These are phyloP conservation scores for Artemia franciscana DNA, from an alignment of 1,140 invertebrate species.

Conservation along the genomic window DNA sequence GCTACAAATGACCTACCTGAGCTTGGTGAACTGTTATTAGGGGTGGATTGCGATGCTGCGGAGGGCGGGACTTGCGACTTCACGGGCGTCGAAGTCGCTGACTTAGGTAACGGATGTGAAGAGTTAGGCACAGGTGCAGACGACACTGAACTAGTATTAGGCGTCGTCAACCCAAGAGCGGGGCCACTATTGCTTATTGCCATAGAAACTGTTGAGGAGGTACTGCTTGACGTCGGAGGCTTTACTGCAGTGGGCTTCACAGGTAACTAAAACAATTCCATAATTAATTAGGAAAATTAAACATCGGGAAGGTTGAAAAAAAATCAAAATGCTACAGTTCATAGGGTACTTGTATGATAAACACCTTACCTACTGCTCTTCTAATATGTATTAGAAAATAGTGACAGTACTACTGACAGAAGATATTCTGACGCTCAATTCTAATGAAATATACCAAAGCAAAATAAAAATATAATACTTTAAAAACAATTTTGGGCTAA, in stretches of 20 bases:
- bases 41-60: constrained; percentile 18
- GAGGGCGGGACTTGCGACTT: constrained; percentile 12
- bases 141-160: constrained; percentile 1
- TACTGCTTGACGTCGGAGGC: constrained; percentile 28
- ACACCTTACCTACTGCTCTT: too few species aligned
- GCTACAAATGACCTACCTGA: constrained; percentile 19
- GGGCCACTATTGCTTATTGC: constrained; percentile 5
- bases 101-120: constrained; percentile 11
- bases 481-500: too few species aligned
- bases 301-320: too few species aligned
- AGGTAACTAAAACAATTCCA: constrained; percentile 20
- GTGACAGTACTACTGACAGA: too few species aligned
- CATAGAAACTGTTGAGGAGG: constrained; percentile 8
- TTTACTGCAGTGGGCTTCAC: constrained; percentile 47
- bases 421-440: too few species aligned
- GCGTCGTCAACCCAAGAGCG: not conserved
- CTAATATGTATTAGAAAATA: too few species aligned
- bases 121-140: constrained; percentile 10
- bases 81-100: constrained; percentile 14
- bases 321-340: too few species aligned
- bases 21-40: constrained; percentile 31
- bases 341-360: too few species aligned
- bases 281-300: too few species aligned
- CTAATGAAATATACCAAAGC: too few species aligned
- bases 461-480: too few species aligned